Conservation (phyloP, 2,113 vertebrate genomes). For the Patagioenas fasciata region DNA sequence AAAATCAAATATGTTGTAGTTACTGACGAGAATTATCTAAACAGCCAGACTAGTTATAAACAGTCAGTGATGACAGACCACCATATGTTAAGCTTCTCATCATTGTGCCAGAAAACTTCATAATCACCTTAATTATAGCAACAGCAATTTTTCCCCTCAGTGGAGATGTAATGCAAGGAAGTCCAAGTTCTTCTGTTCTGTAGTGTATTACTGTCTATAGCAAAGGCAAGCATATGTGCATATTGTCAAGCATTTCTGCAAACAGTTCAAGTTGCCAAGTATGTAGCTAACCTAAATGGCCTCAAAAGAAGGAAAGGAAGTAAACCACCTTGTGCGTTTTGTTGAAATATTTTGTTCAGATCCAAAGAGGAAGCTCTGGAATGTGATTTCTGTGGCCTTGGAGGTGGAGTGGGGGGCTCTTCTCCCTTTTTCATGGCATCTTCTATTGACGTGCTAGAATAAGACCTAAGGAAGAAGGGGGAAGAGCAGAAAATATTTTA, state of each 20-base stretch:
- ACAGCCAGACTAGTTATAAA: slow-evolving; percentile 5
- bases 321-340: slow-evolving; percentile 82
- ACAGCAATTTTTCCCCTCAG: background rate
- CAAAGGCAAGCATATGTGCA: background rate
- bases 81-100: slow-evolving; percentile 26
- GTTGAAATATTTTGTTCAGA: slow-evolving; percentile 95
- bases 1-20: background rate
- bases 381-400: slow-evolving; percentile 94
- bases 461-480: slow-evolving; percentile 80
- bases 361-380: slow-evolving; percentile 97
- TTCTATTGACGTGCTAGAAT: slow-evolving; percentile 93
- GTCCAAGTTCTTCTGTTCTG: background rate
- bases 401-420: slow-evolving; percentile 93
- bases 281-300: background rate
- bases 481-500: background rate
- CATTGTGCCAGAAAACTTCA: background rate
- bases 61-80: slow-evolving; percentile 19
- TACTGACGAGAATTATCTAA: background rate
- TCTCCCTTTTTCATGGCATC: slow-evolving; percentile 93
- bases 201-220: background rate
- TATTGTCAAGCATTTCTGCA: background rate
- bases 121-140: slow-evolving; percentile 37
- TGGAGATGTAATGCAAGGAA: background rate
- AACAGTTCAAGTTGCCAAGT: background rate
- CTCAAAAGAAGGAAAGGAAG: background rate